Evolutionary conservation across 1,140 invertebrate genomes (phyloP).

Genomic region (Drosophila navojoa): DNA sequence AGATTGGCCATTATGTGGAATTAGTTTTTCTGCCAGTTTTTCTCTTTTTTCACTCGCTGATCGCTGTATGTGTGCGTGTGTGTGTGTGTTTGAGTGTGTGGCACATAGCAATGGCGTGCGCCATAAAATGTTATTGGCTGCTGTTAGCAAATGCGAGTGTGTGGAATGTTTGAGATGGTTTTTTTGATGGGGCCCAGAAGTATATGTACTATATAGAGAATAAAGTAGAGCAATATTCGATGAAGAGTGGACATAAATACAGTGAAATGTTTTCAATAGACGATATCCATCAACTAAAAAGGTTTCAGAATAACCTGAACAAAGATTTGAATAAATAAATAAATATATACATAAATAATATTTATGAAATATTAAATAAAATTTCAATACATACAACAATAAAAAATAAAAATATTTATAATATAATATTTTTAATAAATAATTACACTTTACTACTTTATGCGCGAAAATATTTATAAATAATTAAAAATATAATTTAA

Average conservation of each 20-base stretch:
- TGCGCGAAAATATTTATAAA: no score
- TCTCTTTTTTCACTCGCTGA: conserved; percentile 51
- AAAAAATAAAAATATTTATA: no score
- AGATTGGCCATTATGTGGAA: conserved; percentile 79
- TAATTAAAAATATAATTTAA: no score
- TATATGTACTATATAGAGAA: conserved; percentile 5
- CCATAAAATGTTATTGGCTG: conserved; percentile 71
- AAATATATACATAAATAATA: no score
- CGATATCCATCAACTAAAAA: no score
- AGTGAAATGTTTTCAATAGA: no score
- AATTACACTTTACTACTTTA: no score
- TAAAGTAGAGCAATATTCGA: background rate
- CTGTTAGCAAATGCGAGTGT: conserved; percentile 38
- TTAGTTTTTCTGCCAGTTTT: conserved; percentile 64
- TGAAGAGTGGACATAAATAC: background rate
- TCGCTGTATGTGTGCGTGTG: conserved; percentile 15
- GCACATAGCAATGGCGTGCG: conserved; percentile 65
- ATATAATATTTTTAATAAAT: no score
- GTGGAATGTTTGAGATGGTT: conserved; percentile 36
- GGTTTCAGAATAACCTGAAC: no score
- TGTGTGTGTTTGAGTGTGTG: conserved; percentile 24
- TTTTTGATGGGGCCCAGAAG: conserved; percentile 30
- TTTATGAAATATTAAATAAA: no score
- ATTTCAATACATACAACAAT: no score
- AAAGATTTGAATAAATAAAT: no score